These are phyloP conservation scores for Beaufortia kweichowensis DNA, from an alignment of 2,113 vertebrate species.

Conservation along the genomic window DNA sequence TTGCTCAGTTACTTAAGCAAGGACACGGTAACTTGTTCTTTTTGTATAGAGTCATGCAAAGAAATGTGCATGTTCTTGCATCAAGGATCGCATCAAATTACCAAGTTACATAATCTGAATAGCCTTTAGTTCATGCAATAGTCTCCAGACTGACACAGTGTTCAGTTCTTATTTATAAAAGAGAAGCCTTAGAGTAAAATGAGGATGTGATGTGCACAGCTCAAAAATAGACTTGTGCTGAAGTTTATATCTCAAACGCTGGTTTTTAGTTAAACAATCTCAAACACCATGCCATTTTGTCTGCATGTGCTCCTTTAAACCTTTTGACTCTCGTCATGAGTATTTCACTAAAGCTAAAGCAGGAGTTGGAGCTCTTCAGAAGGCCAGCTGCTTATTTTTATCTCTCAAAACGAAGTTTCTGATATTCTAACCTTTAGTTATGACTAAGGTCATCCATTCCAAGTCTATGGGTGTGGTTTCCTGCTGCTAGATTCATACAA, in stretches of 20 bases:
- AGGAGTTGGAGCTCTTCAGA: background rate
- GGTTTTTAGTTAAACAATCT: background rate
- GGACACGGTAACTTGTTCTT: background rate
- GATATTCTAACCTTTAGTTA: no score
- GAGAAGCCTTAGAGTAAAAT: background rate
- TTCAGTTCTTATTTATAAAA: background rate
- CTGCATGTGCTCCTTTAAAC: background rate
- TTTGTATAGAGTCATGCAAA: background rate
- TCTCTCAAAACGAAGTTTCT: background rate
- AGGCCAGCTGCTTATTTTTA: background rate
- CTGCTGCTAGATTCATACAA: no score
- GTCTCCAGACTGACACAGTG: background rate
- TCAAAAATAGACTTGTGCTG: background rate
- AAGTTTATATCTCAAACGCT: background rate
- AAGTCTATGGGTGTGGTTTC: no score
- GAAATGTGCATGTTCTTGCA: background rate
- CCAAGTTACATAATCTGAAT: background rate
- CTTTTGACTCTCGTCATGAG: background rate
- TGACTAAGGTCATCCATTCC: no score
- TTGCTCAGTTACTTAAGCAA: slow-evolving; percentile 13
- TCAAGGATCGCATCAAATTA: background rate
- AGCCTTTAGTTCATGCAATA: background rate
- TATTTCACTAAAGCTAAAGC: background rate
- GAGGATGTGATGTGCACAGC: background rate
- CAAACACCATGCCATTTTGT: background rate